Percentiles rank a stretch among this genome's conserved stretches.
Evolutionary conservation across 2,888 invertebrate genomes (phyloP).

Genomic region (Epirrhoe alternata): DNA sequence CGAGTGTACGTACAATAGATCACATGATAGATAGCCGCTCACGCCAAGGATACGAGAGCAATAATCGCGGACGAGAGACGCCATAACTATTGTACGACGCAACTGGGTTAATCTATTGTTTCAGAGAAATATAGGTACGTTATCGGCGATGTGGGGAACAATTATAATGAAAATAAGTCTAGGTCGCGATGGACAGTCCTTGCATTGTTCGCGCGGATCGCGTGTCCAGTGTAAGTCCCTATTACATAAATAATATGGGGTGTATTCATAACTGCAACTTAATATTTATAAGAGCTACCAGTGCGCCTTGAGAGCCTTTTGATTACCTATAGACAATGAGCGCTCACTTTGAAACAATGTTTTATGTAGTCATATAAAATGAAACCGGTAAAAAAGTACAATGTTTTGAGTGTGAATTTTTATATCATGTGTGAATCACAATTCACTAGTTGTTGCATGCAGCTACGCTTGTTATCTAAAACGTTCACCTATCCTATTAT

Average conservation of each 20-base stretch:
- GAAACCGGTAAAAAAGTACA: conserved; percentile 38
- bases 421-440: conserved; percentile 60
- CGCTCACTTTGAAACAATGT: conserved; percentile 48
- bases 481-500: neutral
- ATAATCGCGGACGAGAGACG: conserved; percentile 62
- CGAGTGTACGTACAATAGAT: conserved; percentile 81
- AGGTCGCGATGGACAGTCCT: conserved; percentile 77
- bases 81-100: conserved; percentile 62
- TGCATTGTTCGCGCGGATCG: conserved; percentile 81
- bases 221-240: conserved; percentile 81
- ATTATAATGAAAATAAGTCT: conserved; percentile 81
- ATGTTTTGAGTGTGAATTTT: conserved; percentile 16
- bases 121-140: conserved; percentile 64
- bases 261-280: conserved; percentile 66
- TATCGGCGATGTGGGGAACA: conserved; percentile 71
- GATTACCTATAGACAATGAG: conserved; percentile 60
- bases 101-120: conserved; percentile 81
- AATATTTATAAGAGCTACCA: conserved; percentile 63
- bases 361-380: conserved; percentile 48
- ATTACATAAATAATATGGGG: conserved; percentile 81
- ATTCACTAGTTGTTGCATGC: conserved; percentile 37
- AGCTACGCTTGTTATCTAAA: neutral
- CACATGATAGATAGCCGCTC: conserved; percentile 81
- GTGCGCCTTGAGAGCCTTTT: conserved; percentile 59
- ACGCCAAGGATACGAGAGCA: conserved; percentile 81